phyloP scores from a whole-genome alignment of 1,140 invertebrate genomes.

The Drosophila hydei region DNA sequence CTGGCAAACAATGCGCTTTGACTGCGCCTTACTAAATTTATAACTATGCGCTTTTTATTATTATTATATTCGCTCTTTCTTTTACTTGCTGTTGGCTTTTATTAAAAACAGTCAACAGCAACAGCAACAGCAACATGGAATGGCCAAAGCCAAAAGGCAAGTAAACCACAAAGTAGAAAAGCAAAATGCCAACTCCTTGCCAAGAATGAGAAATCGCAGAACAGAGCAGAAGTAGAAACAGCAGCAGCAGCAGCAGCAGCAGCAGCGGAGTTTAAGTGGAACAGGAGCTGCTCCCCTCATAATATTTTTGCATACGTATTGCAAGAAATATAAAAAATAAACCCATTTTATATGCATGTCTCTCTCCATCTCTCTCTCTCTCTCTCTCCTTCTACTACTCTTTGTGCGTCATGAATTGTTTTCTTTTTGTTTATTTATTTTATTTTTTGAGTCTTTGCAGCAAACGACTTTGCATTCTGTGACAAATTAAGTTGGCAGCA shows the following conservation, averaged over 20 bases:
- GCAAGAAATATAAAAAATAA: conserved; percentile 36
- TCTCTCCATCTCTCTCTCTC: conserved; percentile 16
- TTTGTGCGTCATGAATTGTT: conserved; percentile 76
- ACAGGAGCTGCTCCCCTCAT: conserved; percentile 43
- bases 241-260: not conserved
- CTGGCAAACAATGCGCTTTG: conserved; percentile 65
- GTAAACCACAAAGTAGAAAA: conserved; percentile 81
- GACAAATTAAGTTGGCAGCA: conserved; percentile 80
- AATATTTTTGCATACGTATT: conserved; percentile 77
- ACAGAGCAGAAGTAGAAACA: conserved; percentile 34
- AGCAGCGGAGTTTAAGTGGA: conserved; percentile 76
- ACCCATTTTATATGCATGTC: conserved; percentile 33
- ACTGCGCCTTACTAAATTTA: conserved; percentile 72
- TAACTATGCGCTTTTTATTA: conserved; percentile 73
- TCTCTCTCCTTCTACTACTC: conserved; percentile 23
- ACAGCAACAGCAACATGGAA: conserved; percentile 27
- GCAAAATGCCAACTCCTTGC: conserved; percentile 74
- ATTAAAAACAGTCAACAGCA: conserved; percentile 73
- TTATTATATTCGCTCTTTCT: conserved; percentile 25
- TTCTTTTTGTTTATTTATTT: conserved; percentile 27
- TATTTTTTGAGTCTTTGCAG: conserved; percentile 23
- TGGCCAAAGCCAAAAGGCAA: conserved; percentile 79
- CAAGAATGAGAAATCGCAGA: conserved; percentile 42
- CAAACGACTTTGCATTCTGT: conserved; percentile 69
- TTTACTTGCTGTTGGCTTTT: conserved; percentile 61